Evolutionary conservation across 2,113 vertebrate species (phyloP).

Genomic region (Nanorana parkeri): DNA sequence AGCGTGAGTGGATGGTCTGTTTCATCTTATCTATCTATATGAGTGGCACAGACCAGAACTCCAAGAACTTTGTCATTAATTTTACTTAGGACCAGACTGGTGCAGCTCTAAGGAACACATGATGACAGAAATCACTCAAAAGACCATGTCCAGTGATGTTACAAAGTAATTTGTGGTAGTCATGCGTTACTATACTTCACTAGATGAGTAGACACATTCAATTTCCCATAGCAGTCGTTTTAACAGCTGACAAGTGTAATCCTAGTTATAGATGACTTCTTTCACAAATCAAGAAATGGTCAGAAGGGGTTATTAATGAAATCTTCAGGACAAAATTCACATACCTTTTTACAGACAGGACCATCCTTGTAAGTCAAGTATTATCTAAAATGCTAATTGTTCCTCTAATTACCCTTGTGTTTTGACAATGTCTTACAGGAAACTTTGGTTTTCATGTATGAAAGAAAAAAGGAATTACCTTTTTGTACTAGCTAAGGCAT

Average conservation of each 20-base stretch:
- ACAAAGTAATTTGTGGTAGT: constrained; percentile 28
- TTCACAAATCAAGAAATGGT: not conserved
- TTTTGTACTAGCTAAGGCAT: too few species aligned
- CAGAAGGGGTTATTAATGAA: not conserved
- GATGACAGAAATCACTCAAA: constrained; percentile 42
- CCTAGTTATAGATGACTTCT: constrained; percentile 28
- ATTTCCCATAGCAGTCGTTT: constrained; percentile 29
- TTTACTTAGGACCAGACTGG: constrained; percentile 13
- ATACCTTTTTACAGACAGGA: too few species aligned
- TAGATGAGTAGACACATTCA: constrained; percentile 26
- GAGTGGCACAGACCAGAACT: not conserved
- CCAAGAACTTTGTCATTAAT: constrained; percentile 18
- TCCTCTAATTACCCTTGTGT: too few species aligned
- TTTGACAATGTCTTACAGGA: too few species aligned
- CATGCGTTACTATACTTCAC: constrained; percentile 37
- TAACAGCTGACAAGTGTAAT: not conserved
- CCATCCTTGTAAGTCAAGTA: too few species aligned
- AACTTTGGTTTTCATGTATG: too few species aligned
- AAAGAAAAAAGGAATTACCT: too few species aligned
- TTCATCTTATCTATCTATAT: constrained; percentile 29
- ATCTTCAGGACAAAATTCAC: not conserved
- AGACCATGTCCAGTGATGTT: constrained; percentile 11
- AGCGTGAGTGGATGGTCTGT: constrained; percentile 23
- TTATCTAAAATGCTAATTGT: too few species aligned
- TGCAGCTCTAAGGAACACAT: constrained; percentile 16